A percentile compares a stretch with the other conserved stretches of the same genome.
These are phyloP conservation scores for Ceyx cyanopectus DNA, from an alignment of 2,113 vertebrate genomes.

Conservation along the genomic window DNA sequence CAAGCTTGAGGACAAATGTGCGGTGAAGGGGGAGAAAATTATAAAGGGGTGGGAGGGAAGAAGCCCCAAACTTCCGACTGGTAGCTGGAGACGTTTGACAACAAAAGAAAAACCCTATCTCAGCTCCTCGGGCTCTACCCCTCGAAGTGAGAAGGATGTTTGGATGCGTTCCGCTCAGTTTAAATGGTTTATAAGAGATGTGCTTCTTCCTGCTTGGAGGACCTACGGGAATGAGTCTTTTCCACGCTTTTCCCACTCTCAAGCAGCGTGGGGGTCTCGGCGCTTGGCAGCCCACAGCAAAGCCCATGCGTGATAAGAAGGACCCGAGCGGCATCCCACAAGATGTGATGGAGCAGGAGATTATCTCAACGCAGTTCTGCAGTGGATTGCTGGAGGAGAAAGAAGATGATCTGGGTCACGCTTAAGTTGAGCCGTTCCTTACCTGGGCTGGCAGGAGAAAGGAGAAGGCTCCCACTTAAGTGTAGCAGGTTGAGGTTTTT, in stretches of 20 bases:
- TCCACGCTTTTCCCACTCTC: too few species aligned
- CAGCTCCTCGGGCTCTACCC: background rate
- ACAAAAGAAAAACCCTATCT: background rate
- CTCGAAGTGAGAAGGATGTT: background rate
- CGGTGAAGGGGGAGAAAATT: accelerated
- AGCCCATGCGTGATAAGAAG: background rate
- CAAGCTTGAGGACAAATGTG: too few species aligned
- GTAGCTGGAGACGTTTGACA: background rate
- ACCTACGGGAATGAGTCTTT: background rate
- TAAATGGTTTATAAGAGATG: background rate
- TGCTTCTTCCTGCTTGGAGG: background rate
- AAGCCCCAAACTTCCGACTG: background rate
- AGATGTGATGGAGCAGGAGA: accelerated
- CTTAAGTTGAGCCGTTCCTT: background rate
- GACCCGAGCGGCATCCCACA: accelerated
- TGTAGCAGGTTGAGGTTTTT: background rate
- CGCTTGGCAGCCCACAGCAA: background rate
- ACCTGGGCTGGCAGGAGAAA: background rate
- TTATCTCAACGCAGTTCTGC: too few species aligned
- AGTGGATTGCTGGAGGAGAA: accelerated
- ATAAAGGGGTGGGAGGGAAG: background rate
- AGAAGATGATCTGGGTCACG: background rate
- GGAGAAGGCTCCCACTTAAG: background rate
- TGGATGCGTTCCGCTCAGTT: accelerated
- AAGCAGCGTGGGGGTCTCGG: background rate